These are phyloP conservation scores for Oscheius sp. DNA, from an alignment of 2,888 invertebrate genomes.

Conservation along the genomic window DNA sequence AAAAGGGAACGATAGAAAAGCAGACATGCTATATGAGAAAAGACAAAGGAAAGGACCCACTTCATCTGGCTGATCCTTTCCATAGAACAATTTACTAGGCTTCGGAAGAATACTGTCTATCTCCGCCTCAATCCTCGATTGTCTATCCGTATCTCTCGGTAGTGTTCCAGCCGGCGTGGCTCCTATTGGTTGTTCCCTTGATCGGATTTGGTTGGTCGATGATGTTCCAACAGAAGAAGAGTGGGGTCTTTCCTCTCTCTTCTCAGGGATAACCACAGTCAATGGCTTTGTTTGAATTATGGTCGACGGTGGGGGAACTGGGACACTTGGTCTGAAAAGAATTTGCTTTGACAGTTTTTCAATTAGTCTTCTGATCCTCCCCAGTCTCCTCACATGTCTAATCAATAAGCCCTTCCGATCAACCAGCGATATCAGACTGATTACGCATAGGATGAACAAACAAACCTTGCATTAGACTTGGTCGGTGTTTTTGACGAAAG, in stretches of 20 bases:
- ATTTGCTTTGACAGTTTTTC: too few relatives aligned
- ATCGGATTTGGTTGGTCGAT: conserved; percentile 8
- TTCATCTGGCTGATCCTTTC: conserved; percentile 9
- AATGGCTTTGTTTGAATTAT: neutral
- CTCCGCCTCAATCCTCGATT: conserved; percentile 40
- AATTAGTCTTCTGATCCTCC: too few relatives aligned
- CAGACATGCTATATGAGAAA: too few relatives aligned
- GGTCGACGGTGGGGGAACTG: conserved; percentile 24
- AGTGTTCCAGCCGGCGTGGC: conserved; percentile 17
- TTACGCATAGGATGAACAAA: conserved; percentile 1
- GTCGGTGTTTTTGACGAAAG: too few relatives aligned
- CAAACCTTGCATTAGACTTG: neutral
- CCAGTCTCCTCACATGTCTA: neutral
- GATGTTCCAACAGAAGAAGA: neutral
- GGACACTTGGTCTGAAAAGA: neutral
- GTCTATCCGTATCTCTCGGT: conserved; percentile 32
- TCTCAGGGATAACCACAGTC: conserved; percentile 5
- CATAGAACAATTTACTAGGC: conserved; percentile 41
- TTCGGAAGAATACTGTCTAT: conserved; percentile 33
- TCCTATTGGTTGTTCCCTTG: neutral
- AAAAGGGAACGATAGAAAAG: neutral
- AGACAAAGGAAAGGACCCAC: neutral
- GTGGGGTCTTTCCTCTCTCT: neutral
- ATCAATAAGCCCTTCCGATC: neutral
- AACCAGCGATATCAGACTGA: neutral